Evolutionary conservation across 2,113 vertebrate genomes (phyloP).

Genomic region (Macroglossus sobrinus): DNA sequence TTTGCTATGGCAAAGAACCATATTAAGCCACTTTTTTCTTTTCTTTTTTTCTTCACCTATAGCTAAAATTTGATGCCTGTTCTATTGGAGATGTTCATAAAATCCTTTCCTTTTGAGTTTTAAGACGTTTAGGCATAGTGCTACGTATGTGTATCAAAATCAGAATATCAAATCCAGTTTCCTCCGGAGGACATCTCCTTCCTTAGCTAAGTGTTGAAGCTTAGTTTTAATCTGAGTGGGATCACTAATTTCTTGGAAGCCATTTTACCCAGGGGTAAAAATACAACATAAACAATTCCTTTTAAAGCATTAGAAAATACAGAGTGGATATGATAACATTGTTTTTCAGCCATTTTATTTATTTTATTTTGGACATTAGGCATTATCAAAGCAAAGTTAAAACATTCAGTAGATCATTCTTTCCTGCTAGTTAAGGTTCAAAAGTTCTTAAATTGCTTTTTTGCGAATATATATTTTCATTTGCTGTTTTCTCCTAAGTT

Average conservation of each 20-base stretch:
- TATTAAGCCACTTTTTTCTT: background rate
- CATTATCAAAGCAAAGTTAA: conserved; percentile 29
- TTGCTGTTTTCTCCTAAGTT: conserved; percentile 62
- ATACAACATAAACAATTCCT: background rate
- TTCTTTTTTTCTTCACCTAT: conserved; percentile 21
- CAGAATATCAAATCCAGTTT: background rate
- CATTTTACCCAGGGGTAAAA: background rate
- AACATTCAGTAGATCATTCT: background rate
- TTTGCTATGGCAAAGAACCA: conserved; percentile 20
- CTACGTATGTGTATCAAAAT: background rate
- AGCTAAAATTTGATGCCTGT: background rate
- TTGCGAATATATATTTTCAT: conserved; percentile 41
- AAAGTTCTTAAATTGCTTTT: conserved; percentile 69
- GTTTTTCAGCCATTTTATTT: background rate
- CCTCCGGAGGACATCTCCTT: background rate
- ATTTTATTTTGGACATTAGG: conserved; percentile 2
- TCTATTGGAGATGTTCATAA: background rate
- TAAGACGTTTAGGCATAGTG: conserved; percentile 26
- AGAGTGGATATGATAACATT: background rate
- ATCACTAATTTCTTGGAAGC: background rate
- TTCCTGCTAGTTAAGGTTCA: conserved; percentile 57
- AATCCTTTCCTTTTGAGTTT: background rate
- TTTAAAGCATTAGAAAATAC: conserved; percentile 44
- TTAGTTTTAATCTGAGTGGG: conserved; percentile 17
- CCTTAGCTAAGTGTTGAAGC: background rate